These are phyloP conservation scores for Ctenopoma multispine DNA, from an alignment of 2,797 vertebrate species.

Conservation along the genomic window DNA sequence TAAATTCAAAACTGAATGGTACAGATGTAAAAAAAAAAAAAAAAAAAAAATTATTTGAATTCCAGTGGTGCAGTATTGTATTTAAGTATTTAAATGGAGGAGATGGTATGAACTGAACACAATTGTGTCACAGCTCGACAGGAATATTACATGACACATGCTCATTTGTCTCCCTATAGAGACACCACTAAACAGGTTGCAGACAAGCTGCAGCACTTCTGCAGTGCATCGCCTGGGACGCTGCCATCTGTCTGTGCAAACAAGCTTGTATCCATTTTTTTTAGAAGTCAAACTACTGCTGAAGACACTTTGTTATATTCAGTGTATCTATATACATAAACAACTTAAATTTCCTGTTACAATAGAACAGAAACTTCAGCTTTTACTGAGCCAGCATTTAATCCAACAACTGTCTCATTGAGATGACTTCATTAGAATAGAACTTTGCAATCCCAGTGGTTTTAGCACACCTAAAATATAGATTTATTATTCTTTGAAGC, in stretches of 20 bases:
- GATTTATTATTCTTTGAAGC: constrained; percentile 48
- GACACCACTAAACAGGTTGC: constrained; percentile 65
- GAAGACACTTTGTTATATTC: constrained; percentile 39
- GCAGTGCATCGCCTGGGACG: constrained; percentile 64
- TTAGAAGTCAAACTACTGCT: constrained; percentile 56
- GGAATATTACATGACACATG: constrained; percentile 54
- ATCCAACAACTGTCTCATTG: constrained; percentile 30
- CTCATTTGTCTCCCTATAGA: constrained; percentile 71
- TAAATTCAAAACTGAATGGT: neutral
- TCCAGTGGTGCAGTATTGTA: neutral
- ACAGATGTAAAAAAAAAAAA: constrained; percentile 8
- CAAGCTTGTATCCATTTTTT: constrained; percentile 56
- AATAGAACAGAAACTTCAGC: constrained; percentile 17
- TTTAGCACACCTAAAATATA: constrained; percentile 27
- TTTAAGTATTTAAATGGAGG: constrained; percentile 23
- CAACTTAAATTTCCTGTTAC: constrained; percentile 19
- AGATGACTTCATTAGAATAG: neutral
- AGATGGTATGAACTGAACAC: constrained; percentile 17
- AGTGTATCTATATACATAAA: constrained; percentile 18
- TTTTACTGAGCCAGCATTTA: constrained; percentile 33
- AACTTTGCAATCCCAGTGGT: constrained; percentile 20
- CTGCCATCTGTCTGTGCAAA: constrained; percentile 67
- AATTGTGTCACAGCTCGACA: constrained; percentile 25
- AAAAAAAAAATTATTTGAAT: no score
- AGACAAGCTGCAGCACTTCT: constrained; percentile 65